phyloP scores from a whole-genome alignment of 2,113 vertebrate genomes.

The Scomber colias region DNA sequence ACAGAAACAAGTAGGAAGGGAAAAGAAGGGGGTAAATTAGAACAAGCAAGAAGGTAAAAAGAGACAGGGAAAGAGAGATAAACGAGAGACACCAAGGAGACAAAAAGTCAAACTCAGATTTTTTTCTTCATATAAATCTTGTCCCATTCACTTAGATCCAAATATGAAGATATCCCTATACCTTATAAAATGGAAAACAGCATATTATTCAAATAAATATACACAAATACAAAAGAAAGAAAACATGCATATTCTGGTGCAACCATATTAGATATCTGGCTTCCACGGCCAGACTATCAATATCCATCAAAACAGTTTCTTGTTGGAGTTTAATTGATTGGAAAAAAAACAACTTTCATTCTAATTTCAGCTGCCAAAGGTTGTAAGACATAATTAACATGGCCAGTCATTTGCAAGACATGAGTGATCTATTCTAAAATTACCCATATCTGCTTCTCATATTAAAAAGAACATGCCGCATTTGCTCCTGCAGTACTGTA shows the following conservation, averaged over 20 bases:
- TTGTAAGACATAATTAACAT: slow-evolving; percentile 1
- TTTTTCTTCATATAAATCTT: no score
- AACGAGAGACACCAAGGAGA: neutral
- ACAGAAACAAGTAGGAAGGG: neutral
- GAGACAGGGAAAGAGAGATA: neutral
- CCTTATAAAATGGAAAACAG: neutral
- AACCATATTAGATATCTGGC: neutral
- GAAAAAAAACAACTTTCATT: slow-evolving; percentile 29
- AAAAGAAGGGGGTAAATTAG: neutral
- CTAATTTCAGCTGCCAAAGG: slow-evolving; percentile 19
- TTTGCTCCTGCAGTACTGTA: neutral
- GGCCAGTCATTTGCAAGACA: neutral
- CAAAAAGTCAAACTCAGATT: neutral
- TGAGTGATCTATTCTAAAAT: neutral
- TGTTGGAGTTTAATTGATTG: slow-evolving; percentile 6
- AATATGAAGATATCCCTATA: no score
- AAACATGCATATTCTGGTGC: neutral
- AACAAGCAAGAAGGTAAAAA: neutral
- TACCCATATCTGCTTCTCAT: neutral
- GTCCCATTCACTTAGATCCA: no score
- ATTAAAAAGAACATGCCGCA: slow-evolving; percentile 11
- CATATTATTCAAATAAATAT: neutral
- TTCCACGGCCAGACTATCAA: neutral
- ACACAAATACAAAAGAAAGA: neutral
- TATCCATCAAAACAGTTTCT: neutral